Evolutionary conservation across 2,797 vertebrate genomes (phyloP), one percentile per base, ranked within the genome.

Genomic region (Takifugu rubripes): DNA sequence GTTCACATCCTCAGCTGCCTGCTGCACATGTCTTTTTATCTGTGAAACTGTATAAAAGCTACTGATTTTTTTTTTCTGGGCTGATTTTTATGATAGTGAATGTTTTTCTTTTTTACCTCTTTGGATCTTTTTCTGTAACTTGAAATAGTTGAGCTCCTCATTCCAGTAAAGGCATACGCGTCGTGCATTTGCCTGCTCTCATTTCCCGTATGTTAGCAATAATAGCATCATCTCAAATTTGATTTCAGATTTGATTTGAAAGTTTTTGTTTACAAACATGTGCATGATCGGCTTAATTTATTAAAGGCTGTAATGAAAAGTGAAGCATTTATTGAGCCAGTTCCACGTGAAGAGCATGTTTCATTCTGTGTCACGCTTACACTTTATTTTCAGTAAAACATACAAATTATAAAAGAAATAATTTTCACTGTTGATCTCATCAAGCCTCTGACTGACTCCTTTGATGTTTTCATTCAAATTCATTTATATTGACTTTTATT

Each of bases 221-320:
- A 89, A 5, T 25, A 14, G 86, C 84, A 90, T 89, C 84, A 70
- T 90, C 89, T 89, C 84, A 91, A 88, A 69, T 57, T 81, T 84
- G 2, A 43, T 12, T 68, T 66, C 75, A 92, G 87, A 93, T 87
- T 93, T 91, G 90, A 82, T 85, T 93, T 90, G 94, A 90, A 90
- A 87, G 80, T 78, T 88, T 91, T 90, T 92, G 82, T 92, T 90
- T 81, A 84, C 91, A 90, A 12, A 90, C 88, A 89, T 91, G 84
- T 83, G 94, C 95, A 97, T 96, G 95, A 90, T 86, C 85, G 87
- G 84, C 90, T 96, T 99, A 96, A 98, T 96, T 97, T 97, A 98
- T 98, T 98, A 98, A 98, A 96, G 90, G 87, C 91, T 92, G 81
- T 89, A 91, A 92, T 93, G 92, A 92, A 86, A 92, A 88, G 84